These are phyloP conservation scores for Caenorhabditis sinica DNA, from an alignment of 2,888 invertebrate species.

Conservation along the genomic window DNA sequence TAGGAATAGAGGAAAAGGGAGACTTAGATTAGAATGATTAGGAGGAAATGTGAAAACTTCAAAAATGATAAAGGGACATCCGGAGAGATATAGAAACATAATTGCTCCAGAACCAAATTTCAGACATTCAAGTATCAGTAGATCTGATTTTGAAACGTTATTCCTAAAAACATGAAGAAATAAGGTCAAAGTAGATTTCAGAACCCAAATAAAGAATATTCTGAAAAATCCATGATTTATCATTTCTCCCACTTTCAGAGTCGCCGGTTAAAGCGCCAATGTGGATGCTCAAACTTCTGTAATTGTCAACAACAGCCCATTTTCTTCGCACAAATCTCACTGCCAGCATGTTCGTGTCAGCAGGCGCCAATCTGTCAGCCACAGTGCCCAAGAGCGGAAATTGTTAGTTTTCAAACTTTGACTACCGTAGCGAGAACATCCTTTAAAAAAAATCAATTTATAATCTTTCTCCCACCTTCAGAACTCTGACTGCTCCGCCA, in stretches of 20 bases:
- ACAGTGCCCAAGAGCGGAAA: constrained; percentile 67
- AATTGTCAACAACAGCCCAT: constrained; percentile 70
- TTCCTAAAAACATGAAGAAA: too few species aligned
- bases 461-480: constrained; percentile 18
- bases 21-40: neutral
- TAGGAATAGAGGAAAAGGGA: neutral
- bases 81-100: neutral
- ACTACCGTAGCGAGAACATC: neutral
- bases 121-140: too few species aligned
- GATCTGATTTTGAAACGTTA: too few species aligned
- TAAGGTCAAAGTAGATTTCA: too few species aligned
- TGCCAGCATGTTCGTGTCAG: constrained; percentile 69
- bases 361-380: constrained; percentile 71
- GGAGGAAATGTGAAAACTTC: neutral
- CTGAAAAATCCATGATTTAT: neutral
- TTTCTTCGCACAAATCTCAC: constrained; percentile 55
- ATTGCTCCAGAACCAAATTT: too few species aligned
- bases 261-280: constrained; percentile 69
- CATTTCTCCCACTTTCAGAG: constrained; percentile 43
- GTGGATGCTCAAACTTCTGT: constrained; percentile 73
- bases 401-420: constrained; percentile 60
- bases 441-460: neutral
- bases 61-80: neutral
- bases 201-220: too few species aligned
- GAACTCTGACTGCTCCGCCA: constrained; percentile 69